Evolutionary conservation across 2,888 invertebrate species (phyloP).

Genomic region (Drosophila anceps): DNA sequence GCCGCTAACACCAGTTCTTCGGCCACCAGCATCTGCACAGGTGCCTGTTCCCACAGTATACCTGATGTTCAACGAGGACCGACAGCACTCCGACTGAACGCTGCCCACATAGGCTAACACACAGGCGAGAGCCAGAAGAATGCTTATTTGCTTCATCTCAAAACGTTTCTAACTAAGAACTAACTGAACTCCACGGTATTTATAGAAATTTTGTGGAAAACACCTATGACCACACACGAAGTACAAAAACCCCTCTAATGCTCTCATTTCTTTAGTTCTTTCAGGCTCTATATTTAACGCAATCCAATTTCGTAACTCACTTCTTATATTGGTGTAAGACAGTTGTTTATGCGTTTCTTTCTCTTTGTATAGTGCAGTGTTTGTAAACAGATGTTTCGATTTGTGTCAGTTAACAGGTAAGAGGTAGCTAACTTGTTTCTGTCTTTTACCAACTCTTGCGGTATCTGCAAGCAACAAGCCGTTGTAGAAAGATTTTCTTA

Average conservation of each 20-base stretch:
- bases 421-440: no score
- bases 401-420: neutral
- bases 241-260: no score
- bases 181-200: neutral
- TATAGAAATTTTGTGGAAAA: neutral
- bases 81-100: neutral
- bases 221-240: no score
- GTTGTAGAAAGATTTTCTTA: neutral
- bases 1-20: neutral
- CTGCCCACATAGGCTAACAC: conserved; percentile 1
- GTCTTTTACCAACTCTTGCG: no score
- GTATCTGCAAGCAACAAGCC: no score
- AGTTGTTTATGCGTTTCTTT: neutral
- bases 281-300: no score
- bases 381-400: neutral
- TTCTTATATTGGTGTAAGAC: neutral
- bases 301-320: neutral
- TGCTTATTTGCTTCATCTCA: neutral
- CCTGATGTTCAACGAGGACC: neutral
- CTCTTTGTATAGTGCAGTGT: no score
- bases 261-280: no score
- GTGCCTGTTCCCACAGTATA: neutral
- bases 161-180: neutral
- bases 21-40: neutral
- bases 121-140: neutral